phyloP scores from a whole-genome alignment of 2,888 invertebrate species.

The Papilio elwesi region DNA sequence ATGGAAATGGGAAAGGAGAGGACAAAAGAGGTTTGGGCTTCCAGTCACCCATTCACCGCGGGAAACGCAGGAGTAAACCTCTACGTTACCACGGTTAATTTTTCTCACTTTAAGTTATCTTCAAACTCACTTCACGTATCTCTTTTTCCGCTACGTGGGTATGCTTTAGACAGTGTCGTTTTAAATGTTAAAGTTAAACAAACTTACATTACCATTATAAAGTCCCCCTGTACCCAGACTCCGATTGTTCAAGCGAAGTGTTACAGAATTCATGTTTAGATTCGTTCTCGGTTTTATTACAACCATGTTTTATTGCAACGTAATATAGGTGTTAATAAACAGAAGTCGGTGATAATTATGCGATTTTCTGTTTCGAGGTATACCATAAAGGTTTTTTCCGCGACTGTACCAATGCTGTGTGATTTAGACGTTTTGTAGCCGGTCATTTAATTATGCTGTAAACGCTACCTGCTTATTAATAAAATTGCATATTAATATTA shows the following conservation, averaged over 20 bases:
- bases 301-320: slow-evolving; percentile 17
- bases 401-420: slow-evolving; percentile 21
- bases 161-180: background rate
- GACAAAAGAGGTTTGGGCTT: too few relatives aligned
- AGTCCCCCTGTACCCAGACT: background rate
- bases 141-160: too few relatives aligned
- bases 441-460: slow-evolving; percentile 3
- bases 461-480: background rate
- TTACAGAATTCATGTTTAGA: slow-evolving; percentile 19
- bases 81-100: too few relatives aligned
- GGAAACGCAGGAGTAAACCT: too few relatives aligned
- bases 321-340: slow-evolving; percentile 33
- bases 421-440: background rate
- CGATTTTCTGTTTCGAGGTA: slow-evolving; percentile 27
- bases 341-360: slow-evolving; percentile 27
- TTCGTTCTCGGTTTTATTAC: slow-evolving; percentile 8
- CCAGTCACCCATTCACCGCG: too few relatives aligned
- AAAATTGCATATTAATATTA: slow-evolving; percentile 5
- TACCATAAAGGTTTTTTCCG: slow-evolving; percentile 29
- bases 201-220: background rate
- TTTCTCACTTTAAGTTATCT: too few relatives aligned
- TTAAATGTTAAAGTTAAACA: background rate
- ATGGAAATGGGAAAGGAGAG: too few relatives aligned
- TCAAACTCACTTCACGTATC: too few relatives aligned
- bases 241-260: slow-evolving; percentile 15